phyloP scores from a whole-genome alignment of 1,140 invertebrate genomes.

The Drosophila trapezifrons region DNA sequence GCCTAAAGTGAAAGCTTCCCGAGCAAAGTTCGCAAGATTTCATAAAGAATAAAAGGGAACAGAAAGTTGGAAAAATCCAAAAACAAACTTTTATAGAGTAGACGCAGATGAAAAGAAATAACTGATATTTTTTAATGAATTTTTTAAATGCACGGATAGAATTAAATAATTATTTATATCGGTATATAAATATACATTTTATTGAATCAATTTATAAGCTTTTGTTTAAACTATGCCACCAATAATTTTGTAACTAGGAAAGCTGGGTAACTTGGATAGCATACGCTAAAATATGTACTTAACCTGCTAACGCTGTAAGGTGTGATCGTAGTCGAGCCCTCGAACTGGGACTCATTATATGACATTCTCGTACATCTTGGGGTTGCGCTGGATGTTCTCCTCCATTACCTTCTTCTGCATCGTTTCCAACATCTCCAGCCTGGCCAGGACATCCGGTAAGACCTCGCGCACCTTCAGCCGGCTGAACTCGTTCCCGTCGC shows the following conservation, averaged over 20 bases:
- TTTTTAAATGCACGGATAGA: too few species aligned
- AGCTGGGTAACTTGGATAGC: not conserved
- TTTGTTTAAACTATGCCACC: not conserved
- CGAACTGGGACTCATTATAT: slow-evolving; percentile 23
- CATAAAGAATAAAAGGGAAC: slow-evolving; percentile 1
- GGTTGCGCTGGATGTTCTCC: slow-evolving; percentile 76
- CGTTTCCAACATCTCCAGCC: slow-evolving; percentile 63
- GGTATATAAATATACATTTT: too few species aligned
- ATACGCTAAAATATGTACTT: too few species aligned
- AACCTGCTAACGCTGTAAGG: not conserved
- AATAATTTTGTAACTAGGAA: slow-evolving; percentile 6
- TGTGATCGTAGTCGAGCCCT: not conserved
- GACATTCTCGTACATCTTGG: slow-evolving; percentile 80
- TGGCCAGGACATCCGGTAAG: slow-evolving; percentile 64
- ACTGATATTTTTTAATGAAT: not conserved
- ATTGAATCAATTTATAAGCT: not conserved
- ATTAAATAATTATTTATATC: too few species aligned
- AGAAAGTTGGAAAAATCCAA: slow-evolving; percentile 8
- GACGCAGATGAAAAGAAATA: not conserved
- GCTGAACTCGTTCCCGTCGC: slow-evolving; percentile 69
- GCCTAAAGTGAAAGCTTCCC: slow-evolving; percentile 51
- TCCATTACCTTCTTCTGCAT: slow-evolving; percentile 69
- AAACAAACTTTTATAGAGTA: slow-evolving; percentile 9
- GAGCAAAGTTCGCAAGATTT: slow-evolving; percentile 31
- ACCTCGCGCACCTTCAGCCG: slow-evolving; percentile 64